These are phyloP conservation scores for Xenus cinereus DNA, from an alignment of 2,113 vertebrate species.

Conservation along the genomic window DNA sequence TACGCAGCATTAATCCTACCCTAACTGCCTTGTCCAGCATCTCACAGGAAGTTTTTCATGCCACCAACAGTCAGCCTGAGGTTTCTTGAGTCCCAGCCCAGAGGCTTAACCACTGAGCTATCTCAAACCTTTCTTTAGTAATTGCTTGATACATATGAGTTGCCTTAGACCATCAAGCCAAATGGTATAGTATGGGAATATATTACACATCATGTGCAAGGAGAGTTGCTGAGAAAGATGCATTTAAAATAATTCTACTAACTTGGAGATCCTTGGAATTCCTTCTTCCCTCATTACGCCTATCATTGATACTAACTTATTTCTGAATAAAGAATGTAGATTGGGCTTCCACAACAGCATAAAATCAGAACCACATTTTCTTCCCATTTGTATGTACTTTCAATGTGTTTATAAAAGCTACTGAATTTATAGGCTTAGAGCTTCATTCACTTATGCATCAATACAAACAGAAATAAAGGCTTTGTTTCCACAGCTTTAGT, in stretches of 20 bases:
- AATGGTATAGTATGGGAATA: neutral
- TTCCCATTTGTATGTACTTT: neutral
- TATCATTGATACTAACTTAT: neutral
- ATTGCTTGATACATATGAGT: neutral
- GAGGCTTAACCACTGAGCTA: neutral
- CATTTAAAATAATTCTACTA: neutral
- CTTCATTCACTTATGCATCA: neutral
- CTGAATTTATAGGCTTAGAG: neutral
- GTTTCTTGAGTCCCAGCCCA: neutral
- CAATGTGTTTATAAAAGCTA: neutral
- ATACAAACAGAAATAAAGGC: neutral
- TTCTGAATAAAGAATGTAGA: neutral
- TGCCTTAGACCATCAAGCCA: neutral
- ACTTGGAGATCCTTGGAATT: rapidly evolving
- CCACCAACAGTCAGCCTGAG: neutral
- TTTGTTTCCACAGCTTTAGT: neutral
- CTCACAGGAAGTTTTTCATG: neutral
- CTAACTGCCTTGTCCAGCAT: neutral
- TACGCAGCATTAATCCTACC: neutral
- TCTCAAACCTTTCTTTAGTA: neutral
- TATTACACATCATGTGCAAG: neutral
- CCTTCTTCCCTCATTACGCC: neutral
- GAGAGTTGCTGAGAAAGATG: neutral
- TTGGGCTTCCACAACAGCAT: neutral
- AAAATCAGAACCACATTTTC: neutral